Evolutionary conservation across 2,113 vertebrate species (phyloP), one percentile per base, ranked within the genome.

Genomic region (Athene cunicularia): DNA sequence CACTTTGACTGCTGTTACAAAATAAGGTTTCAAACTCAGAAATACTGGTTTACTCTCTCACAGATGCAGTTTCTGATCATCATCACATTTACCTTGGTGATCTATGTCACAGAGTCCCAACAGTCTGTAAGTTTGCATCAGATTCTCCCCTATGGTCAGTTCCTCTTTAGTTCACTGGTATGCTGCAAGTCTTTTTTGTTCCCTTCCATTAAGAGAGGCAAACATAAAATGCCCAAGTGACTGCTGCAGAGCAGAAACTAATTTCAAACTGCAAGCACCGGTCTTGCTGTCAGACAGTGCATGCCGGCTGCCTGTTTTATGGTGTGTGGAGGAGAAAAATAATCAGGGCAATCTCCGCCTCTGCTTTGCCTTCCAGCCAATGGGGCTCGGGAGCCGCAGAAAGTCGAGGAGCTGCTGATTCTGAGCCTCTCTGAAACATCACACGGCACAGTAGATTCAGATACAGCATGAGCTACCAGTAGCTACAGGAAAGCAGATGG

Each of bases 281-380:
- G 86, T 88, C 49, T 62, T 19, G 2, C 87, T 79, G 89, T 79
- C 88, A 94, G 95, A 45, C 88, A 80, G 75, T 84, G 79, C 80
- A 67, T 49, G 76, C 94, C 4, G 45, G 93, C 96, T 95, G 94
- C 89, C 84, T 74, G 91, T 92, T 97, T 95, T 95, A 73, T 92
- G 17, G 52, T 84, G 88, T 81, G 92, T 86, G 86, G 79, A 88
- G 85, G 59, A 62, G 52, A 83, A 81, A 95, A 93, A 96, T 86
- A 81, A 73, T 88, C 91, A 86, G 33, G 45, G 63, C 35, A 86
- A 67, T 87, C 98, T 91, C 98, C 98, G 88, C 97, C 98, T 97
- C 96, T 82, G 52, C 76, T 88, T 87, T 95, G 73, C 82, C 62
- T 92, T 67, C 50, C 90, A 97, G 93, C 98, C 98, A 98, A 98